Conservation (phyloP, 2,113 vertebrate genomes). For the Cyprinodon variegatus region DNA sequence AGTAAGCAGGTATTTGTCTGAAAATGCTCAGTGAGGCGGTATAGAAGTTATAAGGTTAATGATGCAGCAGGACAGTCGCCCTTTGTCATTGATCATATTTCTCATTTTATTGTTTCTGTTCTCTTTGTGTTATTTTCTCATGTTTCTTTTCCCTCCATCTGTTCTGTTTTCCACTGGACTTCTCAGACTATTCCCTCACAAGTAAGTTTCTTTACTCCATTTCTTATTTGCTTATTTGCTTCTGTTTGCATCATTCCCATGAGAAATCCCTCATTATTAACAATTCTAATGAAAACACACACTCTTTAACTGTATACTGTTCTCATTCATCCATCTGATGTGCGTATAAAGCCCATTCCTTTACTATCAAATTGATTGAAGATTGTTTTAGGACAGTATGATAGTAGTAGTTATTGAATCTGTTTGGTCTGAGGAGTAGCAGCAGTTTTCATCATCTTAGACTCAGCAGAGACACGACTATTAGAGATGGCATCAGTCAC, state of each 20-base stretch:
- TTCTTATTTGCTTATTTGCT: constrained; percentile 26
- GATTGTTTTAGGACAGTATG: neutral
- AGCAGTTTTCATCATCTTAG: neutral
- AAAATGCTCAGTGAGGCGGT: neutral
- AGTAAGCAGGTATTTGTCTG: neutral
- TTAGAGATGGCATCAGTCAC: neutral
- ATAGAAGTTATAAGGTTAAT: constrained; percentile 14
- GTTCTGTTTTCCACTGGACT: constrained; percentile 86
- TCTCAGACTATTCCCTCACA: constrained; percentile 89
- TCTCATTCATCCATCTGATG: neutral
- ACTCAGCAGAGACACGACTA: neutral
- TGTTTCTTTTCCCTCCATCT: constrained; percentile 81
- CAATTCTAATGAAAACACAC: neutral
- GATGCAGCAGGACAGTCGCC: constrained; percentile 25
- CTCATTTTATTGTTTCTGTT: constrained; percentile 79
- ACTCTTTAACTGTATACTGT: neutral
- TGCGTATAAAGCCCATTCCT: neutral
- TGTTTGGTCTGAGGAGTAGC: neutral
- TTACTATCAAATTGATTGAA: neutral
- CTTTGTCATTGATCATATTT: constrained; percentile 54
- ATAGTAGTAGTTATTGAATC: neutral
- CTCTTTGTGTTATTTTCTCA: constrained; percentile 62
- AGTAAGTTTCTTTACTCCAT: constrained; percentile 87
- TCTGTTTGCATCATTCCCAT: constrained; percentile 25
- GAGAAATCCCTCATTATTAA: neutral